phyloP scores from a whole-genome alignment of 2,888 invertebrate genomes.

The Drosophila setosimentum region DNA sequence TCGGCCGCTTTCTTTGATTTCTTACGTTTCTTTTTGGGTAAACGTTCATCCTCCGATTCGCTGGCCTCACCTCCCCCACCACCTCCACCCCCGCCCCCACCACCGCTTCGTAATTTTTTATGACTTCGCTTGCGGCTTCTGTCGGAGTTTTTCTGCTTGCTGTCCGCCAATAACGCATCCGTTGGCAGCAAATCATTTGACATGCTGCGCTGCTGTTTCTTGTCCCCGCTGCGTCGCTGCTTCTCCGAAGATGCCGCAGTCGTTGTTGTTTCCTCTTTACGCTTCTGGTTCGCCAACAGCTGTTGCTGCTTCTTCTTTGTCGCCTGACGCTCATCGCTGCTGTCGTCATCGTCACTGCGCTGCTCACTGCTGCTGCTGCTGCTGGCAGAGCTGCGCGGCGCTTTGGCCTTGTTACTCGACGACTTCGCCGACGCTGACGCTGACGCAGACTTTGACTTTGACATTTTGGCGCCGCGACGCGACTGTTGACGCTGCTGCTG shows the following conservation, averaged over 20 bases:
- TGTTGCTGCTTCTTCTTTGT: slow-evolving; percentile 49
- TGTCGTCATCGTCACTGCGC: slow-evolving; percentile 69
- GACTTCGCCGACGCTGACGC: slow-evolving; percentile 42
- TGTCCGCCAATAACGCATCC: slow-evolving; percentile 28
- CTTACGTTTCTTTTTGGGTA: slow-evolving; percentile 86
- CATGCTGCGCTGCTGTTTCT: slow-evolving; percentile 59
- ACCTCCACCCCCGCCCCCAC: slow-evolving; percentile 64
- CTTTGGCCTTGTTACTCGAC: slow-evolving; percentile 37
- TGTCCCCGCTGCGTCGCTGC: slow-evolving; percentile 50
- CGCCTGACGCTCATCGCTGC: slow-evolving; percentile 81
- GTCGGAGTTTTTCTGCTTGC: slow-evolving; percentile 38
- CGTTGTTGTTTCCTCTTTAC: slow-evolving; percentile 34
- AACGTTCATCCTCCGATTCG: slow-evolving; percentile 86
- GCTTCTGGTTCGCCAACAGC: slow-evolving; percentile 22
- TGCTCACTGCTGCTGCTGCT: slow-evolving; percentile 74
- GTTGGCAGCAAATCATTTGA: slow-evolving; percentile 37
- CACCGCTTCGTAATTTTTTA: slow-evolving; percentile 67
- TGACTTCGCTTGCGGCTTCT: slow-evolving; percentile 64
- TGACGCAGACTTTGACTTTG: slow-evolving; percentile 27
- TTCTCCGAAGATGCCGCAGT: slow-evolving; percentile 39
- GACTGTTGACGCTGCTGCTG: slow-evolving; percentile 19
- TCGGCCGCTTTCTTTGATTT: slow-evolving; percentile 85
- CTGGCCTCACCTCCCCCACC: slow-evolving; percentile 78
- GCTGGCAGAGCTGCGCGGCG: slow-evolving; percentile 53
- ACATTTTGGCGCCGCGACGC: slow-evolving; percentile 33